Conservation (phyloP, 2,888 invertebrate species). For the Meteorus colon region DNA sequence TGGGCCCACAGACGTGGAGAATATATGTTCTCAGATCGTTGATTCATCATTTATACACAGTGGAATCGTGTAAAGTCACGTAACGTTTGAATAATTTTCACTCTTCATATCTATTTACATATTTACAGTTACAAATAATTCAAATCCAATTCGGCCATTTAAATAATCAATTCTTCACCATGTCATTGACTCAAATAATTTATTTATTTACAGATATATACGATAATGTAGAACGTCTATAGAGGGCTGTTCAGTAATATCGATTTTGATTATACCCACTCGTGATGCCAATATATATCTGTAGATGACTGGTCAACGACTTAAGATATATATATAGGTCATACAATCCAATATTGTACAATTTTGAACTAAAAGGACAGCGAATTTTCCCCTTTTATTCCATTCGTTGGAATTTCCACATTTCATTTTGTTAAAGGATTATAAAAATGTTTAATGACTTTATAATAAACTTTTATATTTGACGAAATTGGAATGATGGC, state of each 20-base stretch:
- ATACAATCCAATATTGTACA: too few species aligned
- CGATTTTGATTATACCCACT: constrained; percentile 16
- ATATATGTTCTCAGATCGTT: constrained; percentile 35
- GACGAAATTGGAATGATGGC: too few species aligned
- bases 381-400: neutral
- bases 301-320: constrained; percentile 14
- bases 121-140: constrained; percentile 17
- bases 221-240: neutral
- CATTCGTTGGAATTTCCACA: neutral
- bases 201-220: constrained; percentile 11
- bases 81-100: constrained; percentile 31
- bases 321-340: constrained; percentile 33
- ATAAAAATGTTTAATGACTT: neutral
- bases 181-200: constrained; percentile 12
- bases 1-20: constrained; percentile 1
- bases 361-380: too few species aligned
- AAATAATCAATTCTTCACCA: constrained; percentile 24
- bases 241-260: constrained; percentile 11
- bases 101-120: neutral
- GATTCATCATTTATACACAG: constrained; percentile 45
- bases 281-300: neutral
- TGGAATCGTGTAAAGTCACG: constrained; percentile 43
- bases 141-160: neutral
- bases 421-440: neutral
- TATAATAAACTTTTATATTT: too few species aligned